phyloP scores from a whole-genome alignment of 2,113 vertebrate genomes.

The Tachysurus fulvidraco region DNA sequence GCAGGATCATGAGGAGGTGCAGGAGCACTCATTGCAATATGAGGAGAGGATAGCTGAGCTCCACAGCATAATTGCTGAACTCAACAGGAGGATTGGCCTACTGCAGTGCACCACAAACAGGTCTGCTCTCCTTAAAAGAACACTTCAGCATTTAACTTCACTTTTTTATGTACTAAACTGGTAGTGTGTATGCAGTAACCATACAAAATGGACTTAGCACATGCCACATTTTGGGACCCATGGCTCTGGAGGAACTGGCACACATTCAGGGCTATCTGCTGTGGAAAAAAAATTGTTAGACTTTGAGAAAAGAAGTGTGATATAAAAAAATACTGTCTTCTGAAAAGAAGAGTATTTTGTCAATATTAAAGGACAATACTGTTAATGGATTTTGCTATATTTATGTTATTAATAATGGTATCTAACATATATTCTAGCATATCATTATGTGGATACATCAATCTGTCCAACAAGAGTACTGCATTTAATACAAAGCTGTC shows the following conservation, averaged over 20 bases:
- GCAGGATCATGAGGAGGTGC: constrained; percentile 83
- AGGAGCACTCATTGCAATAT: constrained; percentile 80
- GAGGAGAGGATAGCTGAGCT: constrained; percentile 86
- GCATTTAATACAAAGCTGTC: no score
- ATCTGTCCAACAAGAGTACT: no score
- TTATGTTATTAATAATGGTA: not conserved
- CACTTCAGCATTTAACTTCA: not conserved
- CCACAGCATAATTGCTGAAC: constrained; percentile 84
- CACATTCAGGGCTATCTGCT: not conserved
- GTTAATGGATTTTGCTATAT: not conserved
- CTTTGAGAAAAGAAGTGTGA: not conserved
- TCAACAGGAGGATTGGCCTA: constrained; percentile 86
- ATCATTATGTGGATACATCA: no score
- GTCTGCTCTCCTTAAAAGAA: constrained; percentile 47
- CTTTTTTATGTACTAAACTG: not conserved
- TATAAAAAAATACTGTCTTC: not conserved
- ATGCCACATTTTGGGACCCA: not conserved
- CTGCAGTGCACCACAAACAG: constrained; percentile 83
- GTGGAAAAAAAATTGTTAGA: not conserved
- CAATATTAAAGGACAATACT: not conserved
- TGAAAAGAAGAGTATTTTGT: not conserved
- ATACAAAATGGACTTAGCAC: not conserved
- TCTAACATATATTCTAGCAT: no score
- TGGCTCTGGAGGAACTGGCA: not conserved
- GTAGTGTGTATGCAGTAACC: not conserved